phyloP scores from a whole-genome alignment of 2,797 vertebrate species.

The Poeciliopsis presidionis region DNA sequence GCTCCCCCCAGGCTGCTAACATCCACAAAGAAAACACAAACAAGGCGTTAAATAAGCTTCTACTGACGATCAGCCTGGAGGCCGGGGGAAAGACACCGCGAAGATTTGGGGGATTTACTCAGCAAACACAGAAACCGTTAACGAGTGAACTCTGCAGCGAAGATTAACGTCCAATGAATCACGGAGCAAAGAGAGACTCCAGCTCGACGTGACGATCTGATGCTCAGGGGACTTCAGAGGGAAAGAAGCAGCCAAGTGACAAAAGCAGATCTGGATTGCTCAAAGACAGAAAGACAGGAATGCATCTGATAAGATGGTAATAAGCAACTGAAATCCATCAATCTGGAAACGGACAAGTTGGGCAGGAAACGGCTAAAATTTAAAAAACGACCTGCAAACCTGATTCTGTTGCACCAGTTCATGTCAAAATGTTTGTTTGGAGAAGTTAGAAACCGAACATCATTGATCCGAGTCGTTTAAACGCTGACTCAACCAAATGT shows the following conservation, averaged over 20 bases:
- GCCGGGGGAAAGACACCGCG: not conserved
- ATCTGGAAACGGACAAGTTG: not conserved
- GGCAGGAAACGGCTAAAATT: not conserved
- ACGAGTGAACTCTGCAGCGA: not conserved
- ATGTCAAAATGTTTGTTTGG: not conserved
- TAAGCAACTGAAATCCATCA: not conserved
- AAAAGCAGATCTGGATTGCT: not conserved
- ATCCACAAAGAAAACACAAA: not conserved
- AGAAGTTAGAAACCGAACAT: not conserved
- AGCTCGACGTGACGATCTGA: not conserved
- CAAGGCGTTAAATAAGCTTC: not conserved
- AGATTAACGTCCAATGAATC: not conserved
- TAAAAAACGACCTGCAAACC: not conserved
- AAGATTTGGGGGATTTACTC: not conserved
- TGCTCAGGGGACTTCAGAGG: not conserved
- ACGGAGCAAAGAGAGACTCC: not conserved
- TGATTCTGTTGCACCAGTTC: not conserved
- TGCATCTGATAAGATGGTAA: not conserved
- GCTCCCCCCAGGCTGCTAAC: slow-evolving; percentile 20
- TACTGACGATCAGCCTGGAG: not conserved
- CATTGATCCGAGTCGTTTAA: not conserved
- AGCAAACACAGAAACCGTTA: not conserved
- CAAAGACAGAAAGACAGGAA: not conserved
- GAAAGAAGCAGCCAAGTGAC: not conserved
- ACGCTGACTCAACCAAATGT: not conserved